Evolutionary conservation across 2,797 vertebrate genomes (phyloP).

Genomic region (Pachyuromys duprasi): DNA sequence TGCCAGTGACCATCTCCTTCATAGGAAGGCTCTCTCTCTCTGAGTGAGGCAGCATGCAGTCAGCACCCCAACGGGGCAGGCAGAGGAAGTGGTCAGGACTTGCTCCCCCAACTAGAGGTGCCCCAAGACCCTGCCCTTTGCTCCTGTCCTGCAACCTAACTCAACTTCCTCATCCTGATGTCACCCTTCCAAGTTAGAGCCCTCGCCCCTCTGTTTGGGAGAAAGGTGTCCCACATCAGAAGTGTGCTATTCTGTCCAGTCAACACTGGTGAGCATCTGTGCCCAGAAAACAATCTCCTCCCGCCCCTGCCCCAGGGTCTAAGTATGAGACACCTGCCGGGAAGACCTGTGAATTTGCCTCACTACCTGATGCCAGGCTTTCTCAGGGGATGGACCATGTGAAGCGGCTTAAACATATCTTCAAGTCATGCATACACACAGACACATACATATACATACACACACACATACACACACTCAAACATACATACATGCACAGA

Average conservation of each 20-base stretch:
- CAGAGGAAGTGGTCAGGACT: not conserved
- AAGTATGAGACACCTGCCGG: accelerated
- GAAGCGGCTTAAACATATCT: not conserved
- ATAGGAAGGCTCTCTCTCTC: not conserved
- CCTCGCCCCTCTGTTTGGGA: not conserved
- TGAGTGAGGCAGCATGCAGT: accelerated
- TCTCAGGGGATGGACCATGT: accelerated
- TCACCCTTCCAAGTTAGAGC: too few species aligned
- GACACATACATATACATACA: not conserved
- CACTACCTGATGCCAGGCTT: too few species aligned
- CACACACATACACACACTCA: not conserved
- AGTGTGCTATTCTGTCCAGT: not conserved
- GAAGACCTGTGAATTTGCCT: accelerated
- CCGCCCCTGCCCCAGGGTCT: not conserved
- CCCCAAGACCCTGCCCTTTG: accelerated
- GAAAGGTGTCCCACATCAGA: not conserved
- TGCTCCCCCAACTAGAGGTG: not conserved
- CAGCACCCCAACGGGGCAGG: accelerated
- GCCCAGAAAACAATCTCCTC: not conserved
- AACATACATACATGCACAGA: not conserved
- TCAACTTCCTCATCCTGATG: too few species aligned
- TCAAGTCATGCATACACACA: too few species aligned
- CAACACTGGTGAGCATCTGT: not conserved
- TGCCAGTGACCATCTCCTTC: too few species aligned
- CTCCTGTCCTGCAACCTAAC: not conserved